Evolutionary conservation across 2,113 vertebrate genomes (phyloP).

Genomic region (Misgurnus anguillicaudatus): DNA sequence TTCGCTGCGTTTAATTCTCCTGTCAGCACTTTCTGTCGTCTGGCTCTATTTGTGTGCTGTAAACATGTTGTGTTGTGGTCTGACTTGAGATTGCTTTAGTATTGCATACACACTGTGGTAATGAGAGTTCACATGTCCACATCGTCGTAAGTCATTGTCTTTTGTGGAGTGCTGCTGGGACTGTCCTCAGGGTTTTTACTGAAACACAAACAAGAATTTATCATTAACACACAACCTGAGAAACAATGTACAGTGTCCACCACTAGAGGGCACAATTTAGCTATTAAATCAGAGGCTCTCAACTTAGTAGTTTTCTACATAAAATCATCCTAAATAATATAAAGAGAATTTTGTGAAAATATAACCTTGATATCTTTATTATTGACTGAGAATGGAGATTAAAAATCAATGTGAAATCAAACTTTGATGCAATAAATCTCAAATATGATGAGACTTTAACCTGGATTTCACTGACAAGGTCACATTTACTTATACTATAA

Average conservation of each 20-base stretch:
- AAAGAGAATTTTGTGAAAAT: too few species aligned
- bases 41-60: not conserved
- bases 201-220: slow-evolving; percentile 56
- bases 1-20: not conserved
- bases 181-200: slow-evolving; percentile 87
- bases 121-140: slow-evolving; percentile 85
- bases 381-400: too few species aligned
- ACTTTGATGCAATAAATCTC: too few species aligned
- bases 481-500: not conserved
- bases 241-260: not conserved
- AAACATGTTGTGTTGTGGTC: slow-evolving; percentile 6
- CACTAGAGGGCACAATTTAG: slow-evolving; percentile 42
- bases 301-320: too few species aligned
- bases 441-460: too few species aligned
- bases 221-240: not conserved
- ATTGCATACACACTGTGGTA: slow-evolving; percentile 27
- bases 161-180: slow-evolving; percentile 86
- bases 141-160: slow-evolving; percentile 91
- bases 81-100: slow-evolving; percentile 26
- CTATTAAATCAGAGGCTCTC: not conserved
- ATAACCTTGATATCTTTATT: too few species aligned
- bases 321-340: not conserved
- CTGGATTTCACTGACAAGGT: too few species aligned
- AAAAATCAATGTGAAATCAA: too few species aligned
- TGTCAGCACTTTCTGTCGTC: not conserved